Evolutionary conservation across 1,140 invertebrate genomes (phyloP).

Genomic region (Epicauta chinensis): DNA sequence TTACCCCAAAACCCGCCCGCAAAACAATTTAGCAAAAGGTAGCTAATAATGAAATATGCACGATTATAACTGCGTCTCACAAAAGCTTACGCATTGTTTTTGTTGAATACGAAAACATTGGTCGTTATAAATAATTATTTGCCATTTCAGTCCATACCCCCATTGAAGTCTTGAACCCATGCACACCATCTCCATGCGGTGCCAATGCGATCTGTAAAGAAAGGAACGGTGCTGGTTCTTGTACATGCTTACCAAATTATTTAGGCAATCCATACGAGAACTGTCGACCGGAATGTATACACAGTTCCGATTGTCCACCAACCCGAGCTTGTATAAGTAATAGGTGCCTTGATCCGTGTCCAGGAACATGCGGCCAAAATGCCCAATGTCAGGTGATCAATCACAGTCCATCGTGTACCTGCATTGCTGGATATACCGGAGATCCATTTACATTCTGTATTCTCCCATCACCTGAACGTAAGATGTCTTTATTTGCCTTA

Average conservation of each 20-base stretch:
- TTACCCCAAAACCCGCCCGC: background rate
- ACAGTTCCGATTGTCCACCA: constrained; percentile 74
- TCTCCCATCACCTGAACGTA: constrained; percentile 43
- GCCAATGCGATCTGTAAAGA: constrained; percentile 71
- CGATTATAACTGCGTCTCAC: constrained; percentile 1
- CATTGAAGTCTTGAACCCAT: constrained; percentile 57
- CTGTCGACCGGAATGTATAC: constrained; percentile 75
- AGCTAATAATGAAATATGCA: constrained; percentile 12
- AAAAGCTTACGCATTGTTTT: background rate
- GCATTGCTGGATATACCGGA: constrained; percentile 63
- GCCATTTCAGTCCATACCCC: constrained; percentile 17
- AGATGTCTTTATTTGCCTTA: constrained; percentile 16
- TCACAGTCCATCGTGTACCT: constrained; percentile 74
- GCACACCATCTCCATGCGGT: constrained; percentile 73
- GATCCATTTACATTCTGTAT: constrained; percentile 60
- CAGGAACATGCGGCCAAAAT: constrained; percentile 70
- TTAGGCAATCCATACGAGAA: constrained; percentile 67
- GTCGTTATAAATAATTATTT: background rate
- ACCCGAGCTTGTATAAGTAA: constrained; percentile 75
- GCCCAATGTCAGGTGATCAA: constrained; percentile 76
- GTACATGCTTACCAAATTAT: constrained; percentile 69
- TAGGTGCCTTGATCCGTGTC: constrained; percentile 77
- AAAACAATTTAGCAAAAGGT: constrained; percentile 2
- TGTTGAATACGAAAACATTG: background rate
- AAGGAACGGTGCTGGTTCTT: constrained; percentile 68